phyloP scores from a whole-genome alignment of 2,888 invertebrate species.

The Microchrysa polita region DNA sequence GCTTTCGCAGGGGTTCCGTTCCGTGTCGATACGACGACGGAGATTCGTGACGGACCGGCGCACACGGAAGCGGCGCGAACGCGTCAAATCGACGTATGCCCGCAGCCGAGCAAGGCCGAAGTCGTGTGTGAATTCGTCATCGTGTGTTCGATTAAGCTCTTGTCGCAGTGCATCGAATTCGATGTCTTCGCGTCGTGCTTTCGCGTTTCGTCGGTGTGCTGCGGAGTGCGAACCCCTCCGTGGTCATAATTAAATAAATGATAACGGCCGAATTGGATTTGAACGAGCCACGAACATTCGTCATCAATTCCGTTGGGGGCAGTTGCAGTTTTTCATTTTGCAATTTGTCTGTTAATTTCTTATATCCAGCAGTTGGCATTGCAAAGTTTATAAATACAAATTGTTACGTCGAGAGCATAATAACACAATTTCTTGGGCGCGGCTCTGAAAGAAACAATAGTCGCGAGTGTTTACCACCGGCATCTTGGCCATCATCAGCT shows the following conservation, averaged over 20 bases:
- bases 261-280: background rate
- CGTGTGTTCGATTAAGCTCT: slow-evolving; percentile 21
- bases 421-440: too few relatives aligned
- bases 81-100: slow-evolving; percentile 13
- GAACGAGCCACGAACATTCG: background rate
- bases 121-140: too few relatives aligned
- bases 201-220: background rate
- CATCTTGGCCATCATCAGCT: too few relatives aligned
- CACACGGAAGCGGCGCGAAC: slow-evolving; percentile 12
- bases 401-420: background rate
- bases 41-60: background rate
- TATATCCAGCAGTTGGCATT: slow-evolving; percentile 70
- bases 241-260: background rate
- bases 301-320: too few relatives aligned
- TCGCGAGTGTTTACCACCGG: too few relatives aligned
- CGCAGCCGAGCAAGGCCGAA: slow-evolving; percentile 2
- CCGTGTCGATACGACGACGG: background rate
- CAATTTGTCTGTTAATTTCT: background rate
- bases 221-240: background rate
- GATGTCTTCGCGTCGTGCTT: slow-evolving; percentile 33
- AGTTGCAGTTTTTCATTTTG: background rate
- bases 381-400: slow-evolving; percentile 76
- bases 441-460: too few relatives aligned
- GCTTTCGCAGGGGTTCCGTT: slow-evolving; percentile 23
- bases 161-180: slow-evolving; percentile 40